phyloP scores from a whole-genome alignment of 2,888 invertebrate species.

The Hemistola chrysoprasaria region DNA sequence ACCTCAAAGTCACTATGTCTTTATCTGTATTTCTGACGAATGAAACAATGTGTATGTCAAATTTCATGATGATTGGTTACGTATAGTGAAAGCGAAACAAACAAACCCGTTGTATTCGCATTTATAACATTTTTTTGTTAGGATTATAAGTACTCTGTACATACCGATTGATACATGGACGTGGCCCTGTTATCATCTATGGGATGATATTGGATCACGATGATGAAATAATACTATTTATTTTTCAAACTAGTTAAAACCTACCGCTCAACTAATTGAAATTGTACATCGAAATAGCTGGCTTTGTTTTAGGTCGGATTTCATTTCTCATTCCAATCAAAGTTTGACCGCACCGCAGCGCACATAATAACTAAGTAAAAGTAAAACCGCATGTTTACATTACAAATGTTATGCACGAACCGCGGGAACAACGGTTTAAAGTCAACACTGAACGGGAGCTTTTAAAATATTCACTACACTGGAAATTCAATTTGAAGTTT shows the following conservation, averaged over 20 bases:
- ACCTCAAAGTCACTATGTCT: no score
- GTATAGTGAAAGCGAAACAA: no score
- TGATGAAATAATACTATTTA: no score
- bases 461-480: constrained; percentile 64
- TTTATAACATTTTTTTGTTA: no score
- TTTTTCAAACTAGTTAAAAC: not conserved
- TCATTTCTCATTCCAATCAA: constrained; percentile 11
- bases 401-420: constrained; percentile 42
- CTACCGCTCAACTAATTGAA: not conserved
- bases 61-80: no score
- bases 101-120: no score
- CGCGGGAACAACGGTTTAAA: constrained; percentile 45
- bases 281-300: constrained; percentile 1
- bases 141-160: no score
- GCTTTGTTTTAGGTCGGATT: constrained; percentile 1
- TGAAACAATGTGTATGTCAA: no score
- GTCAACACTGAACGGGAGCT: constrained; percentile 48
- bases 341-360: constrained; percentile 12
- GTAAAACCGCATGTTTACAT: constrained; percentile 48
- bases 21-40: no score
- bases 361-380: constrained; percentile 23
- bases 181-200: no score
- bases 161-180: no score
- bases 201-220: no score
- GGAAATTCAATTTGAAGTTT: constrained; percentile 70